These are phyloP conservation scores for Sternotherus odoratus DNA, from an alignment of 2,797 vertebrate species.

Conservation along the genomic window DNA sequence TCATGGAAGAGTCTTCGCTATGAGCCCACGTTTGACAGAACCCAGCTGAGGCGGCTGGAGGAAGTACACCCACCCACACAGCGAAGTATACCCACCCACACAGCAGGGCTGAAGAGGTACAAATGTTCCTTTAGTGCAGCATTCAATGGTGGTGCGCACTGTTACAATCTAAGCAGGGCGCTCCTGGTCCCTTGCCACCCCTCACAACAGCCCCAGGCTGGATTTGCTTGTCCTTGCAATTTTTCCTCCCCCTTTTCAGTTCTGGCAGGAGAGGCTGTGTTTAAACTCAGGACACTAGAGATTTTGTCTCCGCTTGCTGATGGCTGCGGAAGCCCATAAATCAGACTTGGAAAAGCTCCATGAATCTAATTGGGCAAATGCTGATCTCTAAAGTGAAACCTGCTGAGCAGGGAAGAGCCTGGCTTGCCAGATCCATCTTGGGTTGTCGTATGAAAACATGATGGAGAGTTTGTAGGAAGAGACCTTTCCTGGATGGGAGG, in stretches of 20 bases:
- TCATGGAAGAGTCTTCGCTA: not conserved
- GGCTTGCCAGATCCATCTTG: not conserved
- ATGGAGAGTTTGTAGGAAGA: not conserved
- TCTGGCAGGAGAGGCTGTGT: not conserved
- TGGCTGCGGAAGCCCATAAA: not conserved
- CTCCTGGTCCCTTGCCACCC: not conserved
- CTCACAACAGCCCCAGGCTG: accelerated
- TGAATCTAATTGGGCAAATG: not conserved
- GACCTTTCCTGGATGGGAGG: not conserved
- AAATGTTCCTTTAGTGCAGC: not conserved
- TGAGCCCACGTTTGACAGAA: not conserved
- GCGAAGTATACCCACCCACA: not conserved
- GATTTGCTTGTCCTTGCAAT: accelerated
- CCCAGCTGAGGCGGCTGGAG: not conserved
- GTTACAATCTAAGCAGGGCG: accelerated
- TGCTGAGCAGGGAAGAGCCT: not conserved
- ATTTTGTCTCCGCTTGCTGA: not conserved
- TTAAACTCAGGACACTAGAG: not conserved
- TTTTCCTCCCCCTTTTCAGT: accelerated
- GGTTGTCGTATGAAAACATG: not conserved
- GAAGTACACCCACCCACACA: not conserved
- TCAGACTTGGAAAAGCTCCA: not conserved
- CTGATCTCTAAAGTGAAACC: not conserved
- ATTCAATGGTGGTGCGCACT: accelerated
- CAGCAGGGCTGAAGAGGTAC: not conserved